These are phyloP conservation scores for Pycnomerus fuliginosus DNA, from an alignment of 2,888 invertebrate species.

Conservation along the genomic window DNA sequence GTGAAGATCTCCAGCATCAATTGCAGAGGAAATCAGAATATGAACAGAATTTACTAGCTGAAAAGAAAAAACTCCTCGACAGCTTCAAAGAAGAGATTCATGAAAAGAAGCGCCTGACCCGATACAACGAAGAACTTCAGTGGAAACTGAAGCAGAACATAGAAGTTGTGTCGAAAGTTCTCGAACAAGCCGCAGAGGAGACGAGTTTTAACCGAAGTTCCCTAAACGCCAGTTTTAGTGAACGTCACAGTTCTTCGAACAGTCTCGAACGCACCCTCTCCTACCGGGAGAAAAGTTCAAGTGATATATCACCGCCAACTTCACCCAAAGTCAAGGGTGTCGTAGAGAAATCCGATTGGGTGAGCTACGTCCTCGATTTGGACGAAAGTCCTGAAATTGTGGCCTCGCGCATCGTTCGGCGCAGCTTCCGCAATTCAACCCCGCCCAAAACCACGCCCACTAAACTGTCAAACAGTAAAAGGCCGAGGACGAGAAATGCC, in stretches of 20 bases:
- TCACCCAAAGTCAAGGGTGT: slow-evolving; percentile 80
- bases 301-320: slow-evolving; percentile 55
- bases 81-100: slow-evolving; percentile 74
- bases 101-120: slow-evolving; percentile 73
- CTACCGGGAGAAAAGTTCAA: slow-evolving; percentile 38
- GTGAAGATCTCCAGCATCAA: slow-evolving; percentile 82
- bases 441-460: slow-evolving; percentile 51
- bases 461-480: slow-evolving; percentile 47
- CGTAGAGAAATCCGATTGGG: slow-evolving; percentile 82
- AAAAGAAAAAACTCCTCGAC: slow-evolving; percentile 73
- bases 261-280: slow-evolving; percentile 43
- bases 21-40: slow-evolving; percentile 67
- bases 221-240: slow-evolving; percentile 45
- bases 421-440: slow-evolving; percentile 62
- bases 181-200: slow-evolving; percentile 44
- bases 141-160: slow-evolving; percentile 84
- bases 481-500: slow-evolving; percentile 51
- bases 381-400: slow-evolving; percentile 71
- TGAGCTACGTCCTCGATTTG: slow-evolving; percentile 83
- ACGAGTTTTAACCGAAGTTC: slow-evolving; percentile 38
- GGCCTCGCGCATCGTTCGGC: slow-evolving; percentile 68
- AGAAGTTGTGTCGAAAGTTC: slow-evolving; percentile 61
- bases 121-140: slow-evolving; percentile 85
- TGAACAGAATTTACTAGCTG: slow-evolving; percentile 69
- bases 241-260: slow-evolving; percentile 40